Conservation (phyloP, 2,888 invertebrate genomes). For the Erebia epiphron region DNA sequence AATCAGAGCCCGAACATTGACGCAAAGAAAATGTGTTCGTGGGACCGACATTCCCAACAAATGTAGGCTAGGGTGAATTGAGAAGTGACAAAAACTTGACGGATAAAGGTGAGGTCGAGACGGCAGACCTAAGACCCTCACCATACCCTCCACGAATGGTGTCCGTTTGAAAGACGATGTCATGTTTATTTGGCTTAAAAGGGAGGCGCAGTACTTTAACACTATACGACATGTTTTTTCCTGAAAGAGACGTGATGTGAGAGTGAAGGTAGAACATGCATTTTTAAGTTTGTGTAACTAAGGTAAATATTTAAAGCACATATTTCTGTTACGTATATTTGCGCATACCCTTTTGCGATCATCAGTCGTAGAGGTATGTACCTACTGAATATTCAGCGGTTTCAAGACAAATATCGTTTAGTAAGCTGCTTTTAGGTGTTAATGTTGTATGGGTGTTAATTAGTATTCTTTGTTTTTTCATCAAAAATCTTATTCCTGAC, state of each 20-base stretch:
- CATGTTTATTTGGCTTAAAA: slow-evolving; percentile 78
- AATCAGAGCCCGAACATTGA: slow-evolving; percentile 53
- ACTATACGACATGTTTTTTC: slow-evolving; percentile 45
- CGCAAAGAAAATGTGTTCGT: slow-evolving; percentile 61
- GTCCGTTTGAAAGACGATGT: slow-evolving; percentile 69
- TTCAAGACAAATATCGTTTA: neutral
- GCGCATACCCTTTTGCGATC: neutral
- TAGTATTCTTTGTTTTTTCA: neutral
- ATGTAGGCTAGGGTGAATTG: slow-evolving; percentile 59
- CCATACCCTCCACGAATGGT: slow-evolving; percentile 57
- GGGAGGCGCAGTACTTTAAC: slow-evolving; percentile 61
- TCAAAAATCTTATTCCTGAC: neutral
- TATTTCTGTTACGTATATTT: slow-evolving; percentile 1
- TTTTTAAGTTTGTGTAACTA: slow-evolving; percentile 51
- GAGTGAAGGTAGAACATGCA: slow-evolving; percentile 62
- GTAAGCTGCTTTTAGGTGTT: neutral
- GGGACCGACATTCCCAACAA: slow-evolving; percentile 59
- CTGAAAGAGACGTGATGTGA: slow-evolving; percentile 62
- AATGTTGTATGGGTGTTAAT: neutral
- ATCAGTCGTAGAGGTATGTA: slow-evolving; percentile 6
- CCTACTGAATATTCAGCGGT: neutral
- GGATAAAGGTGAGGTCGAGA: slow-evolving; percentile 69
- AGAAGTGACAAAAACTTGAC: slow-evolving; percentile 68
- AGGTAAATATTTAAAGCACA: slow-evolving; percentile 25
- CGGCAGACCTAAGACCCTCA: slow-evolving; percentile 57